These are phyloP conservation scores for Lepilemur septentrionalis DNA, from an alignment of 2,797 vertebrate species.

Conservation along the genomic window DNA sequence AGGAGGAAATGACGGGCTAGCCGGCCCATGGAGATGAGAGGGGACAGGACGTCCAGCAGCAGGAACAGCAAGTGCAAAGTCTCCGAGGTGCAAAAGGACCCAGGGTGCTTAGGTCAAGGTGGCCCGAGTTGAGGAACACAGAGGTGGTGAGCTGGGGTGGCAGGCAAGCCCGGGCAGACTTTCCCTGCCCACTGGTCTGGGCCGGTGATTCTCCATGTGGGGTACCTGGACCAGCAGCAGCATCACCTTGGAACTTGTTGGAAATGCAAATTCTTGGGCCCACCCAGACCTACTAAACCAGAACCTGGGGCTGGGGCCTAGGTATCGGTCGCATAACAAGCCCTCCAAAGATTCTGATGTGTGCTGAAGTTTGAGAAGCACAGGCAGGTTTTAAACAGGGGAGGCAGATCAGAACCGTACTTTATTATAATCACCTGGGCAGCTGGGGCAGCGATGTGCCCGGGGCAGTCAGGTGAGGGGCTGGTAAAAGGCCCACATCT, in stretches of 20 bases:
- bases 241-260: neutral
- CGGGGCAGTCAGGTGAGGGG: neutral
- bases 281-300: neutral
- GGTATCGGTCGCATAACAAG: neutral
- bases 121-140: neutral
- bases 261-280: neutral
- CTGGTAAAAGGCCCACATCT: neutral
- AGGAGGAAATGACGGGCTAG: neutral
- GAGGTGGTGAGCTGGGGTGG: neutral
- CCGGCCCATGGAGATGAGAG: neutral
- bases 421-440: neutral
- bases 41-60: neutral
- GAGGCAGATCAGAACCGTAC: neutral
- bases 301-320: neutral
- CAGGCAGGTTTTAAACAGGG: neutral
- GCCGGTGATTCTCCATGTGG: neutral
- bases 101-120: neutral
- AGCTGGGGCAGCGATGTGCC: neutral
- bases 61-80: neutral
- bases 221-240: neutral
- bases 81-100: neutral
- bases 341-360: neutral
- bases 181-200: neutral
- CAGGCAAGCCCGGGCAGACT: neutral
- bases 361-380: neutral